phyloP scores from a whole-genome alignment of 1,140 invertebrate species.

The Proctacanthus coquilletti region DNA sequence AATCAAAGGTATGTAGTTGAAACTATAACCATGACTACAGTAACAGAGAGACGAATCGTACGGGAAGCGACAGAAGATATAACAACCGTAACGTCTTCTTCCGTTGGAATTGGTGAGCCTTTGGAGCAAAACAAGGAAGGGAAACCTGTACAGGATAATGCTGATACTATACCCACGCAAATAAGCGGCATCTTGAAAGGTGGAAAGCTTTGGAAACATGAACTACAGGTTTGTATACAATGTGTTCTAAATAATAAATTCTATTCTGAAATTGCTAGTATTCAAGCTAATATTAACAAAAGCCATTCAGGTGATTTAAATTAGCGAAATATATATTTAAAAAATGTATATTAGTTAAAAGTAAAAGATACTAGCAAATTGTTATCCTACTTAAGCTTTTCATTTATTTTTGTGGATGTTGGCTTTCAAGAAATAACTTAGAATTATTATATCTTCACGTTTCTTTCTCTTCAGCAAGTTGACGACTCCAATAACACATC shows the following conservation, averaged over 20 bases:
- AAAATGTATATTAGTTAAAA: no score
- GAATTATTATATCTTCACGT: not conserved
- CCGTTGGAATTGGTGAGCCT: not conserved
- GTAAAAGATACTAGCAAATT: no score
- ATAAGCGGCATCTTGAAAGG: constrained; percentile 45
- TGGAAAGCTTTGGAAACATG: constrained; percentile 43
- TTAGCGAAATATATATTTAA: no score
- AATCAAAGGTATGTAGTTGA: constrained; percentile 48
- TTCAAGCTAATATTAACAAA: no score
- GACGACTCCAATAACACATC: constrained; percentile 28
- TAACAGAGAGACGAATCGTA: constrained; percentile 45
- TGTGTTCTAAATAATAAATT: not conserved
- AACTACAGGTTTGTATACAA: constrained; percentile 27
- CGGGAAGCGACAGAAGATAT: constrained; percentile 31
- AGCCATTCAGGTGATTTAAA: no score
- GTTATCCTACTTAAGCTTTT: no score
- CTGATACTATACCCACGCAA: constrained; percentile 25
- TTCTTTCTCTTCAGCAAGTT: constrained; percentile 12
- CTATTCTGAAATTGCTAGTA: not conserved
- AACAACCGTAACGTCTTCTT: constrained; percentile 7
- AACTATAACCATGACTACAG: constrained; percentile 51
- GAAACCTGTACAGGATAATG: not conserved
- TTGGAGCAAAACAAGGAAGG: not conserved
- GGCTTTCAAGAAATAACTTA: no score
- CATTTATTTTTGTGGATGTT: no score